Conservation (phyloP, 1,140 invertebrate species). For the Drosophila insularis region DNA sequence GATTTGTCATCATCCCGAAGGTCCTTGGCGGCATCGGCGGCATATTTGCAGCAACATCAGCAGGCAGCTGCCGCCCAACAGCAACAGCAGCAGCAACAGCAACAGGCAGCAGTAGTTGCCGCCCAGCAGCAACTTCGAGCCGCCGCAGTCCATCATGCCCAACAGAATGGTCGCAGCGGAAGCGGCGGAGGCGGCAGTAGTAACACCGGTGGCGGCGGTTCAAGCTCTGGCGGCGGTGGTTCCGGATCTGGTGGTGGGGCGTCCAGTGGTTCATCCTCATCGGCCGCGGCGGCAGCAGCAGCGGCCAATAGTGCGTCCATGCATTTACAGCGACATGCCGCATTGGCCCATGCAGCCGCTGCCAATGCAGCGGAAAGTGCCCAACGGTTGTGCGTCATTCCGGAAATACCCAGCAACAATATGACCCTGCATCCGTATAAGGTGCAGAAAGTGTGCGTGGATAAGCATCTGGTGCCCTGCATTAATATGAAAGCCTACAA, state of each 20-base stretch:
- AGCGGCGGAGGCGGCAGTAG: constrained; percentile 40
- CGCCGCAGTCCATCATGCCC: constrained; percentile 60
- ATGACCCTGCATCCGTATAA: constrained; percentile 83
- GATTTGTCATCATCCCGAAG: constrained; percentile 83
- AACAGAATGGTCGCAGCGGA: constrained; percentile 59
- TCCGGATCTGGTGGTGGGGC: constrained; percentile 32
- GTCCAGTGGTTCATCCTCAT: constrained; percentile 18
- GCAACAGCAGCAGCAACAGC: constrained; percentile 25
- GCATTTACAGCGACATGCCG: constrained; percentile 81
- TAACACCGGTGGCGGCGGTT: constrained; percentile 33
- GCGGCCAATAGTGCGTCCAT: constrained; percentile 70
- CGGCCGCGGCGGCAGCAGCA: constrained; percentile 39
- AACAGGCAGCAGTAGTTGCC: constrained; percentile 39
- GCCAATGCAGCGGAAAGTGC: constrained; percentile 57
- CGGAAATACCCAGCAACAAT: constrained; percentile 70
- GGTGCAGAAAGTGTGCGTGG: constrained; percentile 90
- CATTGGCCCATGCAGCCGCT: constrained; percentile 66
- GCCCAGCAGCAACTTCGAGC: constrained; percentile 62
- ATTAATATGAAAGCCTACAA: constrained; percentile 93
- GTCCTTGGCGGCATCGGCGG: constrained; percentile 76
- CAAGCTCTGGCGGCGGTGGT: constrained; percentile 8
- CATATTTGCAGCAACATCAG: constrained; percentile 69
- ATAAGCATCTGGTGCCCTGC: constrained; percentile 91
- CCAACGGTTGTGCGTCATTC: constrained; percentile 69
- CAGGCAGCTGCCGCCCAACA: constrained; percentile 56